Percentiles rank a stretch among this genome's conserved stretches.
phyloP scores from a whole-genome alignment of 2,888 invertebrate species.

The Phrixothrix hirtus region DNA sequence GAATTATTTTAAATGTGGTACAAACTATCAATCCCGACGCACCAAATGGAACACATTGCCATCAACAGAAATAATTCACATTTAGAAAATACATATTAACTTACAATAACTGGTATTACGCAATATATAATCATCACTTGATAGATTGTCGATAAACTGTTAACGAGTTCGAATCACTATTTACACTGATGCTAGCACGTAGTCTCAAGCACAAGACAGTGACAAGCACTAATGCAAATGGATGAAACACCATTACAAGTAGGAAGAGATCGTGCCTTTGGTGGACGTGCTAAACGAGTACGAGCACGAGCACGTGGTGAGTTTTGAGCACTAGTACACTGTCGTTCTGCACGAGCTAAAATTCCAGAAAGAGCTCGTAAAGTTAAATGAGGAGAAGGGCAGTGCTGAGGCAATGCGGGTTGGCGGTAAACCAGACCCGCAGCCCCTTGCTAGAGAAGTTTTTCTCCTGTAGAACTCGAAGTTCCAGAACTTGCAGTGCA shows the following conservation, averaged over 20 bases:
- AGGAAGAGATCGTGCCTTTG: slow-evolving; percentile 44
- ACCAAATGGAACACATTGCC: slow-evolving; percentile 28
- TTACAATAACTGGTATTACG: slow-evolving; percentile 32
- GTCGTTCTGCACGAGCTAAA: slow-evolving; percentile 40
- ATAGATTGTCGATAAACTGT: slow-evolving; percentile 46
- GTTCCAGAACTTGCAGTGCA: slow-evolving; percentile 64
- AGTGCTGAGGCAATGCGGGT: slow-evolving; percentile 37
- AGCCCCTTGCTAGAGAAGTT: slow-evolving; percentile 75
- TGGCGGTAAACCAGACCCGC: slow-evolving; percentile 60
- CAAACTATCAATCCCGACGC: slow-evolving; percentile 23
- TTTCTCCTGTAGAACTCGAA: slow-evolving; percentile 72
- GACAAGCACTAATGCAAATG: slow-evolving; percentile 47
- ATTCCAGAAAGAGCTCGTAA: slow-evolving; percentile 39
- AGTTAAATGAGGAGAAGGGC: slow-evolving; percentile 40
- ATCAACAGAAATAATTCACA: slow-evolving; percentile 25
- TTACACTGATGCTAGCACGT: slow-evolving; percentile 46
- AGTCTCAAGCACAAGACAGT: slow-evolving; percentile 50
- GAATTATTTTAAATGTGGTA: slow-evolving; percentile 26
- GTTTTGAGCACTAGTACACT: slow-evolving; percentile 42
- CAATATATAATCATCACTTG: slow-evolving; percentile 50
- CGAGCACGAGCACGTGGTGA: slow-evolving; percentile 41
- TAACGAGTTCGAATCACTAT: slow-evolving; percentile 25
- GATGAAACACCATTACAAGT: slow-evolving; percentile 47
- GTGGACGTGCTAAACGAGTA: slow-evolving; percentile 37
- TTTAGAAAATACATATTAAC: slow-evolving; percentile 29